Base-by-base conservation (phyloP, 2,888 invertebrate species). In the Antheraea yamamai region DNA sequence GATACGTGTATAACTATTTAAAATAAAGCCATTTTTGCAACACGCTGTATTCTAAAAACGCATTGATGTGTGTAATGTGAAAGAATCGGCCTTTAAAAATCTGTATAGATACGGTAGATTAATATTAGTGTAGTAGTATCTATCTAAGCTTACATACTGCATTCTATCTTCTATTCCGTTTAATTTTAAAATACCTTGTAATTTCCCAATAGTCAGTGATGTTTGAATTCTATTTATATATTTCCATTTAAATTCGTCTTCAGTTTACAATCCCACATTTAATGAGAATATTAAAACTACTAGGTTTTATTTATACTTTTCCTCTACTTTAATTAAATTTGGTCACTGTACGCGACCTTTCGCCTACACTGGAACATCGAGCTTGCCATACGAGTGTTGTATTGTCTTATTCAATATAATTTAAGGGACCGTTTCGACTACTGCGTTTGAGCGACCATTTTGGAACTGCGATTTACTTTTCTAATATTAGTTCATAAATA, bases 341-440 rank as follows among this genome's bases (percentile, higher is more conserved):
- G 70, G 70, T 39, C 70, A 70, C 35, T 10, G 39, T 70, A 70
- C 70, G 20, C 70, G 70, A 70, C 70, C 70, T 70, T 70, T 70
- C 70, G 70, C 70, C 39, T 70, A 70, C 70, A n/a, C 70, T 35
- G 39, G 70, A 70, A 39, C 39, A n/a, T 70, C 70, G 39, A 39
- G 35, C n/a, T 70, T 39, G 39, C 70, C n/a, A n/a, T 23, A n/a
- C 39, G 70, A 70, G 70, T 39, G n/a, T 39, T 70, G 23, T n/a
- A 70, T 70, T 70, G 39, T 70, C 20, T 70, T 14, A 35, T 66
- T 30, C 4, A 30, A 66, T 66, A 66, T 16, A 4, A 18, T 26
- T 66, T 66, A 66, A 26, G 64, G 30, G 4, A 30, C 26, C 26
- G 12, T 66, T 66, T 66, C 64, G 20, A 66, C 14, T 30, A 16